Evolutionary conservation across 2,797 vertebrate genomes (phyloP).

Genomic region (Gambelia wislizenii): DNA sequence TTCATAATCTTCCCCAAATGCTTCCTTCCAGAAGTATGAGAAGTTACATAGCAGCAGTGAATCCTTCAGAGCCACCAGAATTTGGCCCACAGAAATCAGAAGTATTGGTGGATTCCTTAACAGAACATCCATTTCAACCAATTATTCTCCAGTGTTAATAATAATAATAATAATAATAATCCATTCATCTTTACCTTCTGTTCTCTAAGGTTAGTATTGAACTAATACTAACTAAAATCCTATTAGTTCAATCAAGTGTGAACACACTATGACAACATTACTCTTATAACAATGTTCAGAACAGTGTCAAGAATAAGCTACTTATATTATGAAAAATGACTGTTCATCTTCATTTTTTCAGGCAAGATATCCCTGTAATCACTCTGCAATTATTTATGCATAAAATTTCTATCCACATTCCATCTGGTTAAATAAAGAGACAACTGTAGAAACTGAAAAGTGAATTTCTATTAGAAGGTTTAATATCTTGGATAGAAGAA

Average conservation of each 20-base stretch:
- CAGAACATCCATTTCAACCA: not conserved
- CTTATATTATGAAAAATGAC: not conserved
- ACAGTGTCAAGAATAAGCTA: constrained; percentile 28
- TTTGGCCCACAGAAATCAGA: not conserved
- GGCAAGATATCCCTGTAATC: not conserved
- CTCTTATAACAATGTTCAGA: constrained; percentile 26
- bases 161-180: not conserved
- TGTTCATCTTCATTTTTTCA: not conserved
- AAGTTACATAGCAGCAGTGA: not conserved
- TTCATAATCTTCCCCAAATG: not conserved
- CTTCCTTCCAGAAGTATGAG: not conserved
- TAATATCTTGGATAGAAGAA: not conserved
- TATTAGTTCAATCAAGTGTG: constrained; percentile 37
- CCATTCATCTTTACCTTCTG: not conserved
- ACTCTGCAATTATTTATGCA: not conserved
- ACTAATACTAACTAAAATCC: constrained; percentile 12
- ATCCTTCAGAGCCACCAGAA: not conserved
- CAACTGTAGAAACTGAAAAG: not conserved
- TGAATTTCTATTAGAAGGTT: not conserved
- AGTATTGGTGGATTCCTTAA: not conserved
- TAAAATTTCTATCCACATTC: not conserved
- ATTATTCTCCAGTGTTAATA: not conserved
- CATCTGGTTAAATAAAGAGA: not conserved
- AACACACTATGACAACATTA: constrained; percentile 18
- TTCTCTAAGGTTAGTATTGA: not conserved